These are phyloP conservation scores for Spilogale gracilis DNA, from an alignment of 2,113 vertebrate genomes.

Conservation along the genomic window DNA sequence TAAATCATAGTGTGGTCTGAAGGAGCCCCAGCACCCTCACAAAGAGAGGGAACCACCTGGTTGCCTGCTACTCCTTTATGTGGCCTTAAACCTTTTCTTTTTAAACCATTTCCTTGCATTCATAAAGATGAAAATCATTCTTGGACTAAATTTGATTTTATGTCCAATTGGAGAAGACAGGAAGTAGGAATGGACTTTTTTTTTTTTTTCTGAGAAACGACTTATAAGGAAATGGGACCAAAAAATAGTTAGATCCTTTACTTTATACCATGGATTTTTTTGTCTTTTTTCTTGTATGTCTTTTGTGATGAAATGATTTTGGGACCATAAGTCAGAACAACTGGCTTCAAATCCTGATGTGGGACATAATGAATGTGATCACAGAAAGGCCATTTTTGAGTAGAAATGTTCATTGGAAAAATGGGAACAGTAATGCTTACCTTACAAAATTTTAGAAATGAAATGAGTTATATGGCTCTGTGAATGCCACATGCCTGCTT, in stretches of 20 bases:
- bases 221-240: neutral
- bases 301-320: neutral
- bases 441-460: neutral
- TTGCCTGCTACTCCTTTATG: neutral
- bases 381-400: neutral
- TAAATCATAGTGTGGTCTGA: neutral
- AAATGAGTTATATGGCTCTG: neutral
- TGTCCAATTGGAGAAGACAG: neutral
- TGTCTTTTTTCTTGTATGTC: neutral
- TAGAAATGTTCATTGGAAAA: neutral
- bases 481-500: neutral
- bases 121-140: neutral
- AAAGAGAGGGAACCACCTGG: neutral
- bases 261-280: neutral
- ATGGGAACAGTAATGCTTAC: neutral
- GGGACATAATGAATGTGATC: neutral
- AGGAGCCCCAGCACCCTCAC: neutral
- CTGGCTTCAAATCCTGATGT: neutral
- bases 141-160: neutral
- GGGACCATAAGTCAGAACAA: neutral
- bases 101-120: neutral
- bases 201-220: neutral
- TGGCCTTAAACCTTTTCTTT: neutral
- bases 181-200: neutral
- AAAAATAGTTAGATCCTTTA: neutral